These are phyloP conservation scores for Metacarcinus magister DNA, from an alignment of 2,888 invertebrate species.

Conservation along the genomic window DNA sequence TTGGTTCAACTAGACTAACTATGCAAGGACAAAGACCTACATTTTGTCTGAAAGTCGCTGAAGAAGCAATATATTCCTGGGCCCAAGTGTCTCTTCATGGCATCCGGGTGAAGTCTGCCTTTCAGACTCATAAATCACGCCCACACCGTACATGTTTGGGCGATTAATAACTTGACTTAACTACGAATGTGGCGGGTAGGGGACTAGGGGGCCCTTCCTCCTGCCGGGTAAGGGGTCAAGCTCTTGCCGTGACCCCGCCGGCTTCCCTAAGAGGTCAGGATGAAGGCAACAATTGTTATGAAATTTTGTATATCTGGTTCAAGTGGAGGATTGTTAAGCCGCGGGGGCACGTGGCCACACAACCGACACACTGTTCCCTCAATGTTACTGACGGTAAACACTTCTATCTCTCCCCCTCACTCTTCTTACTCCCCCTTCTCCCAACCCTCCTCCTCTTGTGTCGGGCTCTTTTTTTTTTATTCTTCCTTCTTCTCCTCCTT, in stretches of 20 bases:
- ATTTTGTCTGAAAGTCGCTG: background rate
- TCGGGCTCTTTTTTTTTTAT: background rate
- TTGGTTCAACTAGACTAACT: background rate
- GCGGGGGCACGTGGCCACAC: conserved; percentile 65
- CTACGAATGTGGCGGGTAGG: background rate
- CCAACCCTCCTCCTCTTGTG: background rate
- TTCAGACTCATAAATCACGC: background rate
- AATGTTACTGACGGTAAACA: conserved; percentile 56
- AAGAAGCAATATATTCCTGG: conserved; percentile 13
- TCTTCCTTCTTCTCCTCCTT: background rate
- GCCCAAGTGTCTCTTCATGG: conserved; percentile 15
- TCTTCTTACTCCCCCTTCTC: background rate
- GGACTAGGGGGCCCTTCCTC: background rate
- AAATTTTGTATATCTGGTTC: conserved; percentile 70
- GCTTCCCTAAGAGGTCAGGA: conserved; percentile 59
- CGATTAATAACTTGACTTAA: conserved; percentile 17
- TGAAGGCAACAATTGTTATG: conserved; percentile 78
- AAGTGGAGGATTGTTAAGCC: conserved; percentile 71
- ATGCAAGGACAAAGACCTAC: background rate
- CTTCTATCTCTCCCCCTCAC: conserved; percentile 48
- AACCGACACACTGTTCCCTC: conserved; percentile 68
- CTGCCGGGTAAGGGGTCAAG: conserved; percentile 64
- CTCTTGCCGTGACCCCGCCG: conserved; percentile 66
- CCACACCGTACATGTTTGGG: background rate
- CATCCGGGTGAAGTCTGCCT: conserved; percentile 19